Conservation (phyloP, 2,888 invertebrate genomes). For the Conistra vaccinii region DNA sequence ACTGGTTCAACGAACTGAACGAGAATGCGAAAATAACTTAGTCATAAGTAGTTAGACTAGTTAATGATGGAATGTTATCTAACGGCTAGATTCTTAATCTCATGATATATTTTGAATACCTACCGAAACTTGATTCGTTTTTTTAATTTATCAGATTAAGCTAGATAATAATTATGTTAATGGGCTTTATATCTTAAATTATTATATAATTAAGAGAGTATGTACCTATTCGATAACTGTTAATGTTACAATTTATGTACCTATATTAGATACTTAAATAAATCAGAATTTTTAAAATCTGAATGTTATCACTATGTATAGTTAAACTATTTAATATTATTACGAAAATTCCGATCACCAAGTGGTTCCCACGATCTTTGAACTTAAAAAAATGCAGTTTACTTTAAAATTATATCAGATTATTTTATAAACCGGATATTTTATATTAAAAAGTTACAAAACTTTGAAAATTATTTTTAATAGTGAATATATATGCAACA, state of each 20-base stretch:
- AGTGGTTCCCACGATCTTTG: not conserved
- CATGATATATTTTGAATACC: slow-evolving; percentile 11
- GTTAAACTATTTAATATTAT: not conserved
- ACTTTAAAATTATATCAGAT: not conserved
- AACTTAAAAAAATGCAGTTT: slow-evolving; percentile 20
- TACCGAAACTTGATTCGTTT: slow-evolving; percentile 4
- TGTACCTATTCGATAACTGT: not conserved
- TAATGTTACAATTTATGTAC: not conserved
- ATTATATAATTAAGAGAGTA: slow-evolving; percentile 13
- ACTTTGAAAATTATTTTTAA: not conserved
- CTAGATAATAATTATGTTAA: slow-evolving; percentile 10
- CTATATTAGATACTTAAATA: slow-evolving; percentile 8
- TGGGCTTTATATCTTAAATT: slow-evolving; percentile 6
- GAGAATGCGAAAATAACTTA: slow-evolving; percentile 29
- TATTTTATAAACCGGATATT: not conserved
- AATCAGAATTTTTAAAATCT: not conserved
- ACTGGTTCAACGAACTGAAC: slow-evolving; percentile 10
- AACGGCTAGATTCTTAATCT: slow-evolving; percentile 7
- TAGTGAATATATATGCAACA: not conserved
- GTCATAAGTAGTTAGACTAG: slow-evolving; percentile 20
- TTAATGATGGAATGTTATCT: slow-evolving; percentile 25
- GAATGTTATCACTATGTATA: no score
- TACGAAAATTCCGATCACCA: not conserved
- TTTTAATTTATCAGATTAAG: slow-evolving; percentile 7
- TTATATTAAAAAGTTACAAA: not conserved